Evolutionary conservation across 2,888 invertebrate genomes (phyloP), one percentile per base, ranked within the genome.

Genomic region (Drosophila stalkeri): DNA sequence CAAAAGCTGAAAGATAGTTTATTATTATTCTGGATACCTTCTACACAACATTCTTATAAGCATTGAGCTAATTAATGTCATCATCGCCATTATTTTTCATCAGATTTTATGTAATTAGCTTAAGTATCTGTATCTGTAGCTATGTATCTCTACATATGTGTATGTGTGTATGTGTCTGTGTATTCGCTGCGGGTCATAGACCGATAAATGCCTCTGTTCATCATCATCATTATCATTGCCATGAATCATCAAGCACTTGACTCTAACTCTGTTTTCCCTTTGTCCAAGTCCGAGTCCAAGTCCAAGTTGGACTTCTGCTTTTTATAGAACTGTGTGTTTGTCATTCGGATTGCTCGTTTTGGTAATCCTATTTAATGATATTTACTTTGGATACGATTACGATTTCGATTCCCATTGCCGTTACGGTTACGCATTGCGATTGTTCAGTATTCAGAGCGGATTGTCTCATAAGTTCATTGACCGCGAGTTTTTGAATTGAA

Each of bases 361-460:
- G 87, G 87, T 86, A 85, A 85, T 84, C 87, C 81, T 77, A 83
- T 89, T 86, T 72, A 81, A 81, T 89, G 87, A 81, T 86, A 81
- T 89, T 86, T 84, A 65, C 67, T 86, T 86, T 82, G 68, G 68
- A 64, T 55, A 61, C 49, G 70, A 84, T 83, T 87, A 81, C 81
- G 79, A 23, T 54, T 54, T 23, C 37, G 54, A 37, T 54, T 54
- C 37, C 49, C 67, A 83, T 86, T 72, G 78, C 82, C 85, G 87
- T 82, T 83, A 87, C 82, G 75, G 69, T 80, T 78, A 73, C 78
- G 64, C 62, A 68, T 66, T 71, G 60, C 75, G 60, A 87, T 86
- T 86, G 66, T 70, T 75, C 61, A 70, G 57, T 77, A 75, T 69
- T 71, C 61, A 72, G 57, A 76, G 71, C 66, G 63, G 43, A 62